Percentiles rank a stretch among this genome's conserved stretches.
Conservation (phyloP, 2,888 invertebrate species). For the Acrobeloides nanus region DNA sequence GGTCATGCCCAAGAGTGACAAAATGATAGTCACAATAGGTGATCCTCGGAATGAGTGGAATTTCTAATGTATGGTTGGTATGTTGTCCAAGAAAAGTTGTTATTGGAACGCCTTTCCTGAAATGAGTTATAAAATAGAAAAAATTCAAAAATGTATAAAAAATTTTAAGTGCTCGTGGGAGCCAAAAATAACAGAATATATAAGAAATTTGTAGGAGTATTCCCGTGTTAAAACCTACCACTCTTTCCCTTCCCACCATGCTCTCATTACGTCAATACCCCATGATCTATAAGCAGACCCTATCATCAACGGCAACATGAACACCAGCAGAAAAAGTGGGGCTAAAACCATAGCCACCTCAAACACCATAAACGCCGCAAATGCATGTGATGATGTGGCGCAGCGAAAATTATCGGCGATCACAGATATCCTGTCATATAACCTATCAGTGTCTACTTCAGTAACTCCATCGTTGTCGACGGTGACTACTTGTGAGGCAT, state of each 20-base stretch:
- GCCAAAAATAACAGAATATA: too few relatives aligned
- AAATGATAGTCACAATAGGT: conserved; percentile 21
- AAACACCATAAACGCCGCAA: conserved; percentile 19
- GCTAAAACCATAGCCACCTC: conserved; percentile 18
- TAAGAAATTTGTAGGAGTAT: too few relatives aligned
- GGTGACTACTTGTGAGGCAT: conserved; percentile 14
- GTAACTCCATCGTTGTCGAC: conserved; percentile 22
- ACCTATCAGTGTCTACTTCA: conserved; percentile 18
- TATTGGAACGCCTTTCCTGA: conserved; percentile 15
- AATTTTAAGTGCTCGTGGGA: too few relatives aligned
- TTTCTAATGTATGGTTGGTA: too few relatives aligned
- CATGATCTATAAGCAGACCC: conserved; percentile 17
- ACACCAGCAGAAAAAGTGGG: conserved; percentile 15
- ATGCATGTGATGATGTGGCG: conserved; percentile 20
- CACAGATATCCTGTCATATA: conserved; percentile 16
- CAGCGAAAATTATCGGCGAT: conserved; percentile 20
- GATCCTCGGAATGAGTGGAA: conserved; percentile 16
- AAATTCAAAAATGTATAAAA: too few relatives aligned
- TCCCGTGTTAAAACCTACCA: too few relatives aligned
- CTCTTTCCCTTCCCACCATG: conserved; percentile 20
- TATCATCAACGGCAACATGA: conserved; percentile 21
- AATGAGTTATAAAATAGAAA: too few relatives aligned
- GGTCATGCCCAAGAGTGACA: conserved; percentile 15
- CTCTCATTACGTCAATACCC: conserved; percentile 18
- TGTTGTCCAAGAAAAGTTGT: conserved; percentile 9